Evolutionary conservation across 1,140 invertebrate genomes (phyloP), one percentile per base, ranked within the genome.

Genomic region (Drosophila santomea): DNA sequence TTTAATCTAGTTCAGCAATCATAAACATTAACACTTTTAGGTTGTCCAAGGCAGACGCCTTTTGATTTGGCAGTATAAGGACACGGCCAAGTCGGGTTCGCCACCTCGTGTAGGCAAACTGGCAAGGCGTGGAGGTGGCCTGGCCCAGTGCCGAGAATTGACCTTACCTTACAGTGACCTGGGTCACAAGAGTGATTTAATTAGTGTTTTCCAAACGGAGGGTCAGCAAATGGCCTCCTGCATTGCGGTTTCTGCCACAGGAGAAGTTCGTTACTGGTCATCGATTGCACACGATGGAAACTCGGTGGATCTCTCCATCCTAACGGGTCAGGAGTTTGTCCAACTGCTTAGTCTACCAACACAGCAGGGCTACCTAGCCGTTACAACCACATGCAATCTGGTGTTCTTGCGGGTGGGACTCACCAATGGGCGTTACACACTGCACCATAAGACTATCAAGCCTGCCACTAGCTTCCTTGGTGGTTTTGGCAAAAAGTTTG

Each of bases 161-260:
- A 95, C 95, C 3, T 91, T 99, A 14, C 98, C 98, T 1, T 97
- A 97, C 51, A 98, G 97, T 91, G 98, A 98, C 92, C 93, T 99
- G 14, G 96, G 96, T 2, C 98, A 99, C 91, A 96, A 96, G 92
- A 97, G 98, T n/a, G 96, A 97, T 62, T 94, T 98, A 28, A 96
- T 98, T 6, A 95, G 95, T 71, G 95, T 98, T 7, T 97, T 97
- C 91, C 93, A 95, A 47, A 93, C 94, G 4, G 93, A 94, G 67
- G 95, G 95, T 12, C 94, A 95, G 63, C 95, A 96, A 94, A 94
- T 96, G 74, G 96, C 97, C 28, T 96, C 96, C 10, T 98, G 97
- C 85, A 95, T 99, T 76, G 97, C 97, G 41, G 97, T 98, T 0
- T 98, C 97, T 11, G 97, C 98, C 25, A 98, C 98, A 92, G 98